phyloP scores from a whole-genome alignment of 2,888 invertebrate genomes.

The Cephus rjabovi region DNA sequence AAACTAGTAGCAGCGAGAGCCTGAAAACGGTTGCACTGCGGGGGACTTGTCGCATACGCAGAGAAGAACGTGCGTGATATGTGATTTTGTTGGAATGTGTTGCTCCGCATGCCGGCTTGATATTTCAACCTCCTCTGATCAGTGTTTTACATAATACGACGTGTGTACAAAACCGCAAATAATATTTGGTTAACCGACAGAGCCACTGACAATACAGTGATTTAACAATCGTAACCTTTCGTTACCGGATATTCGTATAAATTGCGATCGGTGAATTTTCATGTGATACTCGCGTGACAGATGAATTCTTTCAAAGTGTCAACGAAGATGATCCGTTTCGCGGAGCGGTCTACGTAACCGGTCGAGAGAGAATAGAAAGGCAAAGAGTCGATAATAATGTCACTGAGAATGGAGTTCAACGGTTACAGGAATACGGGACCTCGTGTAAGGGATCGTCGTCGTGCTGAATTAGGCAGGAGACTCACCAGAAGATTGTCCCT shows the following conservation, averaged over 20 bases:
- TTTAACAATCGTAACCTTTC: background rate
- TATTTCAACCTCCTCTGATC: background rate
- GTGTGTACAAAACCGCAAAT: background rate
- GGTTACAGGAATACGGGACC: conserved; percentile 57
- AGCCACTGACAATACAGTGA: background rate
- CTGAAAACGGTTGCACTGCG: background rate
- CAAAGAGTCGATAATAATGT: conserved; percentile 22
- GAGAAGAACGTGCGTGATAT: background rate
- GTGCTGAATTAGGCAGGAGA: conserved; percentile 72
- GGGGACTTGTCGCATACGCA: background rate
- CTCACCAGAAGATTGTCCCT: conserved; percentile 73
- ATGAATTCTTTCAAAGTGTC: background rate
- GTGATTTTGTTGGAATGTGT: background rate
- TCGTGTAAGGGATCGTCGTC: conserved; percentile 53
- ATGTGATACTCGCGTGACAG: background rate
- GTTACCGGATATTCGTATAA: background rate
- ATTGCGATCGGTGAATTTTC: background rate
- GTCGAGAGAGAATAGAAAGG: background rate
- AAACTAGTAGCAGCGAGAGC: background rate
- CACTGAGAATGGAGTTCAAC: conserved; percentile 56
- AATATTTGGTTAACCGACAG: background rate
- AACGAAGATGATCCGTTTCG: background rate
- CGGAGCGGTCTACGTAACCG: background rate
- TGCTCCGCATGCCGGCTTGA: background rate
- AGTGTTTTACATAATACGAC: background rate